Conservation (phyloP, 2,113 vertebrate genomes). For the Notarius lentiginosus region DNA sequence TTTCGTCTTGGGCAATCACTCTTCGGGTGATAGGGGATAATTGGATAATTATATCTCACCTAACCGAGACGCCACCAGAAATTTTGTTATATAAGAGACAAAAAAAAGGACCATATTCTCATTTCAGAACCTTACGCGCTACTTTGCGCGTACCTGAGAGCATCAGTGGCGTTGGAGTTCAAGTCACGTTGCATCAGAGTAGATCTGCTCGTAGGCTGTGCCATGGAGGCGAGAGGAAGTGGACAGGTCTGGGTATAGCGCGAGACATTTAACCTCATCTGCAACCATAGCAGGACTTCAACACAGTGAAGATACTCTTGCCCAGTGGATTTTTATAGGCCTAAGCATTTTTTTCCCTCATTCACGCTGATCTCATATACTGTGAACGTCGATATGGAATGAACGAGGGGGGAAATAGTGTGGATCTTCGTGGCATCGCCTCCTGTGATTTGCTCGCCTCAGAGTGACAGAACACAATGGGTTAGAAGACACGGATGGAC, state of each 20-base stretch:
- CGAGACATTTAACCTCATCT: slow-evolving; percentile 31
- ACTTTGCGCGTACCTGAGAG: neutral
- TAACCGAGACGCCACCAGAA: slow-evolving; percentile 59
- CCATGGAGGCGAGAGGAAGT: slow-evolving; percentile 60
- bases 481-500: slow-evolving; percentile 47
- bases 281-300: slow-evolving; percentile 13
- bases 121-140: slow-evolving; percentile 26
- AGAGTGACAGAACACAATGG: slow-evolving; percentile 46
- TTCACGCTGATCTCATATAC: neutral
- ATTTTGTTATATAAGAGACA: slow-evolving; percentile 29
- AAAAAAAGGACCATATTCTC: slow-evolving; percentile 12
- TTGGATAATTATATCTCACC: slow-evolving; percentile 83
- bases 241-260: slow-evolving; percentile 27
- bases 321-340: slow-evolving; percentile 24
- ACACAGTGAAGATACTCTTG: neutral
- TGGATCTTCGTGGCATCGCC: slow-evolving; percentile 51
- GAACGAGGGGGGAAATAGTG: slow-evolving; percentile 14
- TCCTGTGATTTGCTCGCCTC: slow-evolving; percentile 51
- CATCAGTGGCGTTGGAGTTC: slow-evolving; percentile 45
- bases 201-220: slow-evolving; percentile 57
- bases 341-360: neutral
- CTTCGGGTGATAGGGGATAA: slow-evolving; percentile 81
- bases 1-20: slow-evolving; percentile 83
- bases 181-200: slow-evolving; percentile 55
- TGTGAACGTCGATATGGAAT: slow-evolving; percentile 1